These are phyloP conservation scores for Dasypogon diadema DNA, from an alignment of 2,888 invertebrate genomes.

Conservation along the genomic window DNA sequence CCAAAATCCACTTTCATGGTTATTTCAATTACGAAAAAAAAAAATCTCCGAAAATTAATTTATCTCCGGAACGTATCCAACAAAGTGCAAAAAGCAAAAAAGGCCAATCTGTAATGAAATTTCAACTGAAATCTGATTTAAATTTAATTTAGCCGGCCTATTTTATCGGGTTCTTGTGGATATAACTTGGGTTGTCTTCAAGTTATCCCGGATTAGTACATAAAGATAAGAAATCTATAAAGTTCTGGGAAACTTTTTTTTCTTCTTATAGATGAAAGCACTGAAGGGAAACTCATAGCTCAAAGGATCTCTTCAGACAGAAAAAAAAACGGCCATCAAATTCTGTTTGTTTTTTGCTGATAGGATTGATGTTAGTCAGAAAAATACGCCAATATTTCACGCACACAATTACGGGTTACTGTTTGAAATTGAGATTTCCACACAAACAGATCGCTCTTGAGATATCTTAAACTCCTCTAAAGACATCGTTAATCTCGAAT, in stretches of 20 bases:
- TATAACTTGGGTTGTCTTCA: not conserved
- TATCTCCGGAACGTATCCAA: constrained; percentile 12
- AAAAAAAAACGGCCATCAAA: not conserved
- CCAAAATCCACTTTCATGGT: constrained; percentile 16
- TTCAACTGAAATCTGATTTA: constrained; percentile 35
- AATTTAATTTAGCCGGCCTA: constrained; percentile 9
- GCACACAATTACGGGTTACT: constrained; percentile 12
- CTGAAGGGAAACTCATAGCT: constrained; percentile 4
- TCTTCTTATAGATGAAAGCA: constrained; percentile 12
- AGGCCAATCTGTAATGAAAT: constrained; percentile 16
- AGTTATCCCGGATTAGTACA: constrained; percentile 10
- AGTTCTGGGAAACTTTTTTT: constrained; percentile 12
- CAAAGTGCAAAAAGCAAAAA: not conserved
- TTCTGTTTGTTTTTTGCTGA: not conserved
- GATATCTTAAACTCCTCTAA: constrained; percentile 48
- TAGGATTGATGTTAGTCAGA: not conserved
- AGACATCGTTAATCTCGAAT: constrained; percentile 51
- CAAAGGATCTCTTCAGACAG: not conserved
- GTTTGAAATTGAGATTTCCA: constrained; percentile 22
- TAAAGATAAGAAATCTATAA: constrained; percentile 38
- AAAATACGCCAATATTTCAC: constrained; percentile 5
- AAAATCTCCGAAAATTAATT: constrained; percentile 31
- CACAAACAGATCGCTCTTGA: constrained; percentile 41
- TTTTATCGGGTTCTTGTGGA: not conserved
- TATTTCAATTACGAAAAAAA: constrained; percentile 34